Conservation (phyloP, 1,140 invertebrate species). For the Notospermus geniculatus region DNA sequence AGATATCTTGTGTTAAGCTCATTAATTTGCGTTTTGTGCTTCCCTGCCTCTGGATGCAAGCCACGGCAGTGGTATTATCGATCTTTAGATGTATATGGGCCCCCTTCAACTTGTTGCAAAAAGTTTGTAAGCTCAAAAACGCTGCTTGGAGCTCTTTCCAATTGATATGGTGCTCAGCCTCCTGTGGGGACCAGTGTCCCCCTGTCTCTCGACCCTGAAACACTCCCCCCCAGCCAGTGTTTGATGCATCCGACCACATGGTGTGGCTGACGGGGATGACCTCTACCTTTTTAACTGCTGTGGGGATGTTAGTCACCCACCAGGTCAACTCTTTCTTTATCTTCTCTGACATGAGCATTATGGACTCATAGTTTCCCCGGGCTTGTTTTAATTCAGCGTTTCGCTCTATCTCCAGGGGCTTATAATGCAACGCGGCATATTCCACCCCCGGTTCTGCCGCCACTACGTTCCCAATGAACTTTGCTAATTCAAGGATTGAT, state of each 20-base stretch:
- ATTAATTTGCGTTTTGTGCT: slow-evolving; percentile 6
- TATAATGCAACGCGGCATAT: slow-evolving; percentile 9
- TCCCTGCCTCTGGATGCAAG: slow-evolving; percentile 19
- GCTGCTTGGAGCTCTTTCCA: slow-evolving; percentile 11
- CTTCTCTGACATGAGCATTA: too few species aligned
- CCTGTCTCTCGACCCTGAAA: too few species aligned
- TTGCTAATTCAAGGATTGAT: too few species aligned
- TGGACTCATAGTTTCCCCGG: slow-evolving; percentile 15
- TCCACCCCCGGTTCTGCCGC: too few species aligned
- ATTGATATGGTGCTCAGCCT: slow-evolving; percentile 6
- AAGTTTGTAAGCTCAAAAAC: not conserved
- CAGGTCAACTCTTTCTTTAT: too few species aligned
- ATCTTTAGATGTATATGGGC: slow-evolving; percentile 12
- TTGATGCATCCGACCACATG: slow-evolving; percentile 8
- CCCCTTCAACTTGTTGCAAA: not conserved
- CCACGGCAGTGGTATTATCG: slow-evolving; percentile 22
- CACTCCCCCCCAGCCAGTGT: too few species aligned
- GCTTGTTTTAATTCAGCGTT: slow-evolving; percentile 12
- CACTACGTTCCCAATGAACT: too few species aligned
- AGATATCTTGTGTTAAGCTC: slow-evolving; percentile 13
- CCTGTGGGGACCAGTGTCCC: not conserved
- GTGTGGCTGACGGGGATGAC: not conserved
- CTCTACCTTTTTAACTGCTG: too few species aligned
- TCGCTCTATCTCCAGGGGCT: slow-evolving; percentile 18
- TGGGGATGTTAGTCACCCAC: too few species aligned